phyloP scores from a whole-genome alignment of 2,888 invertebrate species.

The Pristionchus fissidentatus region DNA sequence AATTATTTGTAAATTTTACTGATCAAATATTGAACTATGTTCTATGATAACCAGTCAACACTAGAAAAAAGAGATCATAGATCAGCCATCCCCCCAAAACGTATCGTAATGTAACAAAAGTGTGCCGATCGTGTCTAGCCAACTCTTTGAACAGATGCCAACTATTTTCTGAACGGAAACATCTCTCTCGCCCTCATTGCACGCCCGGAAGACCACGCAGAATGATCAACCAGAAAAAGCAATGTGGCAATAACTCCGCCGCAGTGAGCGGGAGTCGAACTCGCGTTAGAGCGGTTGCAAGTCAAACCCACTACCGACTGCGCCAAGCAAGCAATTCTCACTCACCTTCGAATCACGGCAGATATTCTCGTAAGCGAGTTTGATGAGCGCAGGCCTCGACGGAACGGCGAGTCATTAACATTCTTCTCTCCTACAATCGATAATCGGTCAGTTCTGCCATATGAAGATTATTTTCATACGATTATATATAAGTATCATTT shows the following conservation, averaged over 20 bases:
- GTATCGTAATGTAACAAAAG: background rate
- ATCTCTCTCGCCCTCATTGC: background rate
- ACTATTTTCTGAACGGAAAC: slow-evolving; percentile 11
- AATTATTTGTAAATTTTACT: too few species aligned
- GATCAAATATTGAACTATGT: too few species aligned
- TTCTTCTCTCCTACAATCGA: background rate
- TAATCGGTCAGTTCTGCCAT: too few species aligned
- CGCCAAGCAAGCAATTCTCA: background rate
- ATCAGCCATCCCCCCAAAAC: background rate
- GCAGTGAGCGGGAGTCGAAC: slow-evolving; percentile 1
- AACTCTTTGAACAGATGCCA: background rate
- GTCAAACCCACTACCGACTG: background rate
- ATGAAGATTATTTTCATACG: too few species aligned
- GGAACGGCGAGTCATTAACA: background rate
- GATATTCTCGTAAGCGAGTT: slow-evolving; percentile 26
- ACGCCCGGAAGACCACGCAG: background rate
- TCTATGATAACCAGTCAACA: too few species aligned
- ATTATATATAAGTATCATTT: background rate
- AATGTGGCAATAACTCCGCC: background rate
- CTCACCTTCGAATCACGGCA: slow-evolving; percentile 33
- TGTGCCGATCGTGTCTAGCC: background rate
- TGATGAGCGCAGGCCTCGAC: slow-evolving; percentile 32
- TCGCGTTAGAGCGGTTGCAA: background rate
- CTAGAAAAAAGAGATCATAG: background rate
- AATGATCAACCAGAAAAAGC: background rate